Base-by-base conservation (phyloP, 2,888 invertebrate genomes). In the Hirtodrosophila alboralis region DNA sequence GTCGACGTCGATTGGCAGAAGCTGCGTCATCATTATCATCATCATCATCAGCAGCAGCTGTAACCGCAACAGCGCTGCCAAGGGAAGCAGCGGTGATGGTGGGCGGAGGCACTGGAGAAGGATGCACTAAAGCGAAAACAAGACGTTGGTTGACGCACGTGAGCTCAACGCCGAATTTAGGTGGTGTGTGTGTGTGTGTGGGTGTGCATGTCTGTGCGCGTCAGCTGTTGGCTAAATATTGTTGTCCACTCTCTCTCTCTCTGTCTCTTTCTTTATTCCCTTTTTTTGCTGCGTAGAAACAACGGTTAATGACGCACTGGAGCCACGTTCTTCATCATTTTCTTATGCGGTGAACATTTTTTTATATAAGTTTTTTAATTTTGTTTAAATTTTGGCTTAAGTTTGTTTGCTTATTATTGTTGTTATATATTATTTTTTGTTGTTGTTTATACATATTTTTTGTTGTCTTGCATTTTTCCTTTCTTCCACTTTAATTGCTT, bases 301-400 rank as follows among this genome's bases (percentile, higher is more conserved):
- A 47, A 69, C 66, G 63, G 71, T 60, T 60, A 62, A 62, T 63
- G 71, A 74, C 48, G 68, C 66, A 54, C 71, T 88, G 89, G 90
- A 89, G 74, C 80, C 84, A 67, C 87, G 90, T 67, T 89, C 89
- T 63, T 88, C 88, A 53, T 90, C 89, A 51, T 90, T 89, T 67
- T 80, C 88, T 66, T 89, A 86, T 83, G 84, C 80, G 90, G 89
- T 90, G 89, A 89, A 84, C 84, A 53, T 68, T 41, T 49, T 28
- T 51, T 33, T 12, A 3, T 26, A 47, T 30, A 10, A 1, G 8
- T 12, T 45, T 34, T n/a, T 34, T 30, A 34, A 10, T 3, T 1
- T 43, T 43, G 1, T 9, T 16, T 56, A 47, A 10, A 9, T 13
- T 48, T 53, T 47, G 40, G 48, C 36, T 26, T 44, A 48, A 31